A percentile compares a stretch with the other conserved stretches of the same genome.
phyloP scores from a whole-genome alignment of 2,888 invertebrate species.

The Drosophila mayaguana region DNA sequence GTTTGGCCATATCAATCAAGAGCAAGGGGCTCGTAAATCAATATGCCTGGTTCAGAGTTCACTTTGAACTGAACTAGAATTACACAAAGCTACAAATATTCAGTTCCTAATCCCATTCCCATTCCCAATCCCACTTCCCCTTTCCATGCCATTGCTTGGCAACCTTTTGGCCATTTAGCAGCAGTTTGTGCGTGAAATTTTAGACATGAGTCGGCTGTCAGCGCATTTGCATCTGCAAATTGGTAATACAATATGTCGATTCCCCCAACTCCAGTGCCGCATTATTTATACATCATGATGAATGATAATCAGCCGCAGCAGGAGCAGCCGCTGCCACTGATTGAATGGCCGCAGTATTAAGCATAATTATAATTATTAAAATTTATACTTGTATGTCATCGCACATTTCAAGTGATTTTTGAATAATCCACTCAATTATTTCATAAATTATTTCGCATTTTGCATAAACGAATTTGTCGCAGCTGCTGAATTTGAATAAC shows the following conservation, averaged over 20 bases:
- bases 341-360: constrained; percentile 30
- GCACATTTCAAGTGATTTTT: constrained; percentile 18
- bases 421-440: constrained; percentile 32
- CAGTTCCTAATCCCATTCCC: no score
- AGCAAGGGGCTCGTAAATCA: constrained; percentile 7
- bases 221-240: constrained; percentile 68
- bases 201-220: constrained; percentile 26
- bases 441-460: constrained; percentile 12
- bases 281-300: constrained; percentile 3
- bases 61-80: constrained; percentile 37
- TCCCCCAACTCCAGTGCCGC: background rate
- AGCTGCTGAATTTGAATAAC: constrained; percentile 13
- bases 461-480: constrained; percentile 2
- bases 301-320: constrained; percentile 7
- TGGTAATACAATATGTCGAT: constrained; percentile 63
- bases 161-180: constrained; percentile 10
- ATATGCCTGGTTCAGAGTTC: constrained; percentile 29
- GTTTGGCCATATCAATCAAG: constrained; percentile 22
- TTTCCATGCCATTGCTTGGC: background rate
- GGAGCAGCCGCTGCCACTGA: constrained; percentile 14
- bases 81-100: constrained; percentile 18
- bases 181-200: constrained; percentile 24
- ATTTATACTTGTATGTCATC: constrained; percentile 1
- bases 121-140: background rate
- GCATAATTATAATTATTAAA: constrained; percentile 28